Conservation (phyloP, 2,888 invertebrate species). For the Diploptera punctata region DNA sequence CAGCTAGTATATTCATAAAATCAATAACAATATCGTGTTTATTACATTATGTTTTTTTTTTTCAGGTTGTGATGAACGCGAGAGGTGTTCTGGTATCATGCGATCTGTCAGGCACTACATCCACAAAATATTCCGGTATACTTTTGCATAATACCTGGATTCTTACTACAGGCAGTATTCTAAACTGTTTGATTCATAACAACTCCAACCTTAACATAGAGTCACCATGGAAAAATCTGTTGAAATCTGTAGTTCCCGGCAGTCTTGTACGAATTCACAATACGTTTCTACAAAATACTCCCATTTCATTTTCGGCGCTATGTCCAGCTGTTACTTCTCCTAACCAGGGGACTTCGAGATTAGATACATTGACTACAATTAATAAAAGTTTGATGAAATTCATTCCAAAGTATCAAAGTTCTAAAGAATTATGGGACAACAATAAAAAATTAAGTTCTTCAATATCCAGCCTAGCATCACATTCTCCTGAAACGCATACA, state of each 20-base stretch:
- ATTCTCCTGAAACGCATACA: background rate
- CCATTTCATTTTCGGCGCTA: background rate
- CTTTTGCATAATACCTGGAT: background rate
- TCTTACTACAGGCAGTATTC: background rate
- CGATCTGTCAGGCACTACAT: background rate
- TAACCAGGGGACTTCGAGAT: no score
- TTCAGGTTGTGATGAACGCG: background rate
- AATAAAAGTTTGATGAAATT: background rate
- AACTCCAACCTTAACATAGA: background rate
- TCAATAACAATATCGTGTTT: no score
- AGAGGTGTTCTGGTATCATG: conserved; percentile 6
- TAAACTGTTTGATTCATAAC: background rate
- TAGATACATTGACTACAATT: background rate
- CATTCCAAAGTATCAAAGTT: no score
- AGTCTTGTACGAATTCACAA: background rate
- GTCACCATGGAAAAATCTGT: background rate
- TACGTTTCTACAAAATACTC: background rate
- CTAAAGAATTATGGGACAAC: no score
- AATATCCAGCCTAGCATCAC: background rate
- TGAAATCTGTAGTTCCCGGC: no score
- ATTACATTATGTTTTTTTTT: background rate
- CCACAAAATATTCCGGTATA: background rate
- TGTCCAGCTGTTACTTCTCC: no score
- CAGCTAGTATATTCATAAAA: no score
- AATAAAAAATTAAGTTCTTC: no score